Conservation (phyloP, 2,888 invertebrate genomes). For the Lacanobia oleracea region DNA sequence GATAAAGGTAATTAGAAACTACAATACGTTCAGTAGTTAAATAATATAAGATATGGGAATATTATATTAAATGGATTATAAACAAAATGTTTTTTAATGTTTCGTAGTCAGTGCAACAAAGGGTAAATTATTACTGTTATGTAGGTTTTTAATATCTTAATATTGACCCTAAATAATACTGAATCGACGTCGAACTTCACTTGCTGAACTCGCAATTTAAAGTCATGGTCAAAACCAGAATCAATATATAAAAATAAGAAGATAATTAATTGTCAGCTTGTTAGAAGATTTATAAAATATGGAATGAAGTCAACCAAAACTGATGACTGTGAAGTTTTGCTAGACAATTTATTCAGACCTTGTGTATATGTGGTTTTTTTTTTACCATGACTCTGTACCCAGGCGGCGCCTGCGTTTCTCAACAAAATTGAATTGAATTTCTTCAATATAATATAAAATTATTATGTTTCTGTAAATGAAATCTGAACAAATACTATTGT, state of each 20-base stretch:
- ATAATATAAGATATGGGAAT: no score
- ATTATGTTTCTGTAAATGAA: constrained; percentile 42
- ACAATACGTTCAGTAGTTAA: not conserved
- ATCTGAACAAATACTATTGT: constrained; percentile 60
- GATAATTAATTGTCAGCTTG: not conserved
- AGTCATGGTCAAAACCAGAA: constrained; percentile 7
- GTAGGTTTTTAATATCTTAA: constrained; percentile 62
- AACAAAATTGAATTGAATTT: constrained; percentile 9
- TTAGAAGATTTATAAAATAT: not conserved
- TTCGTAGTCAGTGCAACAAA: constrained; percentile 44
- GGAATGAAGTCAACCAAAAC: no score
- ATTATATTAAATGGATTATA: no score
- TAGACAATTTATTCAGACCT: no score
- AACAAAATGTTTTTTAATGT: not conserved
- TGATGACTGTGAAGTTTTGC: not conserved
- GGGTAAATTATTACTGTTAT: constrained; percentile 54
- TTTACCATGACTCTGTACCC: constrained; percentile 7
- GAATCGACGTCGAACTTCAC: constrained; percentile 41
- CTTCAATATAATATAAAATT: constrained; percentile 22
- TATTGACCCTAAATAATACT: constrained; percentile 38
- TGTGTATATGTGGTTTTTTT: not conserved
- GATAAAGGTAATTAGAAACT: not conserved
- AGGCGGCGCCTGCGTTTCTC: constrained; percentile 4
- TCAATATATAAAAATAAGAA: not conserved
- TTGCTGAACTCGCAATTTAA: constrained; percentile 20